Evolutionary conservation across 2,797 vertebrate genomes (phyloP), one percentile per base, ranked within the genome.

Genomic region (Peromyscus aztecus): DNA sequence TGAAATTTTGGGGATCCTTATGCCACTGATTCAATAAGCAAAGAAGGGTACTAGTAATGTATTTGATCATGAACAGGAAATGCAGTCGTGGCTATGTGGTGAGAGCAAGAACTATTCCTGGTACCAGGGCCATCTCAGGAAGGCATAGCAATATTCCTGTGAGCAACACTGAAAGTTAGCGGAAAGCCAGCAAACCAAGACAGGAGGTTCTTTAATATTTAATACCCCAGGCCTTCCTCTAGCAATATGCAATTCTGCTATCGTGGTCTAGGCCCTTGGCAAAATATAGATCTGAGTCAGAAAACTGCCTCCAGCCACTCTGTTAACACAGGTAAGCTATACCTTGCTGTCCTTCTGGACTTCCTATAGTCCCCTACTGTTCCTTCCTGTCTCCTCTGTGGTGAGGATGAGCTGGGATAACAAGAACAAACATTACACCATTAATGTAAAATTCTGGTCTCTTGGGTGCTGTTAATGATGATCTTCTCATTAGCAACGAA

Each of bases 401-500:
- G 27, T 40, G 11, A 96, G 46, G 24, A 57, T 80, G 24, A 65
- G 46, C 63, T 43, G 10, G 13, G 80, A 69, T 23, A n/a, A 91
- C 95, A 71, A 95, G 80, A 83, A 93, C 43, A 73, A 93, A 96
- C 37, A 16, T 8, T 78, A 34, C 37, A 84, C 6, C 49, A 90
- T 37, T 83, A 40, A 4, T 49, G 40, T 83, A 63, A 91, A 96
- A 43, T 85, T 19, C 80, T 52, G 37, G 46, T 24, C 75, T 49
- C 78, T 69, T 65, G 94, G 89, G 78, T 40, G 12, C 17, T 91
- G 29, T 81, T 96, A 86, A 84, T 46, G 12, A 84, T n/a, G 6
- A 59, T 86, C 57, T 91, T 57, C 67, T 92, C 61, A 83, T 95
- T 96, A 92, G 59, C 83, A 84, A 24, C 24, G 43, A 96, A 94